Evolutionary conservation across 2,888 invertebrate species (phyloP), one percentile per base, ranked within the genome.

Genomic region (Ischnura elegans): DNA sequence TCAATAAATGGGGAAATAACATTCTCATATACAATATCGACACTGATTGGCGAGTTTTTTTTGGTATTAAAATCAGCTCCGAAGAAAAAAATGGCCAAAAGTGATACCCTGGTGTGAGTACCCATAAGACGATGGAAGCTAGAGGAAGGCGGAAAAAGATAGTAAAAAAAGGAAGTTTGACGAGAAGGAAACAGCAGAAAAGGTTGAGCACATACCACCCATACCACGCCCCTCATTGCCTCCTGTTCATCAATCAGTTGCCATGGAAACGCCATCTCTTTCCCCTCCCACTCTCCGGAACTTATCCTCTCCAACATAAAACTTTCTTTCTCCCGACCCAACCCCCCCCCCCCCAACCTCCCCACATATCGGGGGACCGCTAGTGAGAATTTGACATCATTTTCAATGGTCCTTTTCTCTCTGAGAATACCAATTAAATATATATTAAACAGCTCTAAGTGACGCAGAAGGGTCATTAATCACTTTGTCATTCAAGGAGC

Each of bases 371-470:
- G 51, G 1, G 36, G 2, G 25, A 29, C 36, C 61, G 16, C n/a
- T 29, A 90, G 55, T 43, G 90, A 90, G 43, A 61, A 61, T 55
- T 43, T 55, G 90, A 66, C 90, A 61, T 61, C 61, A 47, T 90
- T 90, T 90, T 61, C 61, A 90, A 55, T 66, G 90, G 90, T 43
- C n/a, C 61, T 25, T n/a, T 61, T 90, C 90, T 90, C 90, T 90
- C 61, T 90, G 43, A n/a, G 90, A 90, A 61, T 61, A 66, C 43
- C 90, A 90, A 90, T 90, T 90, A 90, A 90, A 90, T 76, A 76
- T 76, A 76, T 76, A 76, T 76, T 76, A 76, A 76, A 76, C 76
- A 76, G 76, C 76, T 36, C 76, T 76, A 76, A 76, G 76, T 76
- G 76, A 76, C 76, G 76, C 76, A 29, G 10, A 76, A 76, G 36